Evolutionary conservation across 2,113 vertebrate species (phyloP).

Genomic region (Urocitellus parryii): DNA sequence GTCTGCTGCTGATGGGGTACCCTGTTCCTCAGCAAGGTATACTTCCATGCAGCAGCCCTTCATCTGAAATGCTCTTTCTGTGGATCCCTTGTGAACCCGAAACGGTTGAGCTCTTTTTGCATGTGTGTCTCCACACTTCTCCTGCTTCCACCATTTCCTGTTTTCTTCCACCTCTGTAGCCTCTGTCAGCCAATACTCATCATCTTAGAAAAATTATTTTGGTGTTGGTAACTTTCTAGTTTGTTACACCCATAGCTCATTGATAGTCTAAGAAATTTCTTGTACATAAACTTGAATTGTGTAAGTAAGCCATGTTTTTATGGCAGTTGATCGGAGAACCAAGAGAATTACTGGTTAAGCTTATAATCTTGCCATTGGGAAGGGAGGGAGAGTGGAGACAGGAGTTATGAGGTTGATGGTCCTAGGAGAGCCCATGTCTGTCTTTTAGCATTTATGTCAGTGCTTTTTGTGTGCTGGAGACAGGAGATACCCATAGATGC

Average conservation of each 20-base stretch:
- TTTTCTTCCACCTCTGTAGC: background rate
- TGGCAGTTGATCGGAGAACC: background rate
- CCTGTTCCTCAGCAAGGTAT: background rate
- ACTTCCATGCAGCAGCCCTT: background rate
- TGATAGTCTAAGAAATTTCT: background rate
- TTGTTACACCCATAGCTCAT: background rate
- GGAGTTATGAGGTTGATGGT: background rate
- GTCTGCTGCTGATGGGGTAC: background rate
- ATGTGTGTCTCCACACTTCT: background rate
- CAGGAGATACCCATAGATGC: background rate
- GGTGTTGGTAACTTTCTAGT: conserved; percentile 17
- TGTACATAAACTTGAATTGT: background rate
- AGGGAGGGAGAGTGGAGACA: background rate
- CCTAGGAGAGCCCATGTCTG: background rate
- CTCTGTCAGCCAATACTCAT: background rate
- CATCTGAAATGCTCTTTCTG: background rate
- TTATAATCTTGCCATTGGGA: background rate
- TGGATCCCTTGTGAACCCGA: background rate
- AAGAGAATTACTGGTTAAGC: conserved; percentile 14
- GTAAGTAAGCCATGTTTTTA: background rate
- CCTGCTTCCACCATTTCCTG: background rate
- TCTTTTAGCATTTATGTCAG: background rate
- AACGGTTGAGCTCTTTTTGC: background rate
- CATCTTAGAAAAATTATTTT: background rate
- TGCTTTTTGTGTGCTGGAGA: background rate